phyloP scores from a whole-genome alignment of 2,113 vertebrate species.

The Lamprotornis superbus region DNA sequence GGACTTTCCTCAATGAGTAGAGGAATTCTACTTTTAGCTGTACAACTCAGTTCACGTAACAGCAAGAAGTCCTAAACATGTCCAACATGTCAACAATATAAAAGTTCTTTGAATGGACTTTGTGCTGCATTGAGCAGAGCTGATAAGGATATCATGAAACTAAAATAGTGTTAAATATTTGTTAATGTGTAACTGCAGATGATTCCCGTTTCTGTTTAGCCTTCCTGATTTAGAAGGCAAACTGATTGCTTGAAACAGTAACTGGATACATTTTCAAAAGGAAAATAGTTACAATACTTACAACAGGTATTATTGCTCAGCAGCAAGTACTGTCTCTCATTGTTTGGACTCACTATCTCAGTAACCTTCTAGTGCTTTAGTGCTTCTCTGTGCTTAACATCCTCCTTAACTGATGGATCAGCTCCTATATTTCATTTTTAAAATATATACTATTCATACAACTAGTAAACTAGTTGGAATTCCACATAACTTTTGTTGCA shows the following conservation, averaged over 20 bases:
- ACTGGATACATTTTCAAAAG: background rate
- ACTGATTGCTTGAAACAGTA: background rate
- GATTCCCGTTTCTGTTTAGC: background rate
- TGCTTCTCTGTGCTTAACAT: background rate
- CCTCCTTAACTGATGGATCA: background rate
- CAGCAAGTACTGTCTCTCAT: background rate
- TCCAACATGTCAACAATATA: background rate
- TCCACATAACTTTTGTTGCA: background rate
- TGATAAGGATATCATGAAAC: background rate
- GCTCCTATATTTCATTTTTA: background rate
- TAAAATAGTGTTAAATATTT: background rate
- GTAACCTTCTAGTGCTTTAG: background rate
- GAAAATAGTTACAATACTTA: background rate
- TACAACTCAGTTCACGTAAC: background rate
- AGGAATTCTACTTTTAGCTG: background rate
- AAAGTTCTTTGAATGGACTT: background rate
- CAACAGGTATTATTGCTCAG: background rate
- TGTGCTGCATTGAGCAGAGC: background rate
- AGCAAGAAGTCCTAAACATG: background rate
- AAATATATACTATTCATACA: background rate
- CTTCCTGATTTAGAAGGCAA: background rate
- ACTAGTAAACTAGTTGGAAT: background rate
- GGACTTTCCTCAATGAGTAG: background rate
- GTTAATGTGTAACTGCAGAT: constrained; percentile 36
- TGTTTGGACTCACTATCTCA: background rate